Percentiles rank a stretch among this genome's conserved stretches.
Evolutionary conservation across 2,113 vertebrate genomes (phyloP).

Genomic region (Eupsittula cactorum): DNA sequence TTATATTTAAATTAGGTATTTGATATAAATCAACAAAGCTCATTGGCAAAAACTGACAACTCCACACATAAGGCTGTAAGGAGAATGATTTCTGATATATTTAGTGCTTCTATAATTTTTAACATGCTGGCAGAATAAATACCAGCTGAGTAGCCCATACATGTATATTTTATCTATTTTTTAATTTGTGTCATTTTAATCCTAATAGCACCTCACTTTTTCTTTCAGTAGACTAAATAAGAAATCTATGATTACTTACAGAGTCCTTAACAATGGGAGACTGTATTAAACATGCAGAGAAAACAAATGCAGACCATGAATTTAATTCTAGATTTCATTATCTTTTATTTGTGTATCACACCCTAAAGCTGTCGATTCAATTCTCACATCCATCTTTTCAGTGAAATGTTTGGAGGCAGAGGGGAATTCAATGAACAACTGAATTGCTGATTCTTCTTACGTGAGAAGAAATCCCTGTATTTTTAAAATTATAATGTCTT

Average conservation of each 20-base stretch:
- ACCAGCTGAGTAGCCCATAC: background rate
- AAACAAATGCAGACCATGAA: constrained; percentile 67
- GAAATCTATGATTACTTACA: constrained; percentile 73
- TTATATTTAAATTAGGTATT: constrained; percentile 59
- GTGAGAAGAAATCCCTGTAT: constrained; percentile 31
- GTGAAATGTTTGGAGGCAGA: constrained; percentile 36
- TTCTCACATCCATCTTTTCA: constrained; percentile 62
- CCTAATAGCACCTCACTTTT: constrained; percentile 29
- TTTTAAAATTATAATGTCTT: constrained; percentile 57
- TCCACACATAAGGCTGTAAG: constrained; percentile 26
- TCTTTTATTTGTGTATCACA: constrained; percentile 69
- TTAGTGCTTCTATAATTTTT: constrained; percentile 27
- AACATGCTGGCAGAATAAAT: constrained; percentile 15
- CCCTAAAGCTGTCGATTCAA: constrained; percentile 70
- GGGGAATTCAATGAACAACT: constrained; percentile 33
- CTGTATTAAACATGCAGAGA: constrained; percentile 60
- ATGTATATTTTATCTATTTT: constrained; percentile 30
- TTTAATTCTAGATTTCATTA: constrained; percentile 74
- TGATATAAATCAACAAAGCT: constrained; percentile 44
- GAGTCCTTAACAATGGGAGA: constrained; percentile 65
- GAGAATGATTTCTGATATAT: constrained; percentile 31
- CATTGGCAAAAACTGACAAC: constrained; percentile 19
- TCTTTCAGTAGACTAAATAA: constrained; percentile 58
- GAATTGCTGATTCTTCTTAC: constrained; percentile 64
- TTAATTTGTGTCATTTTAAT: constrained; percentile 55